Conservation (phyloP, 2,113 vertebrate genomes). For the Eulemur rufifrons region DNA sequence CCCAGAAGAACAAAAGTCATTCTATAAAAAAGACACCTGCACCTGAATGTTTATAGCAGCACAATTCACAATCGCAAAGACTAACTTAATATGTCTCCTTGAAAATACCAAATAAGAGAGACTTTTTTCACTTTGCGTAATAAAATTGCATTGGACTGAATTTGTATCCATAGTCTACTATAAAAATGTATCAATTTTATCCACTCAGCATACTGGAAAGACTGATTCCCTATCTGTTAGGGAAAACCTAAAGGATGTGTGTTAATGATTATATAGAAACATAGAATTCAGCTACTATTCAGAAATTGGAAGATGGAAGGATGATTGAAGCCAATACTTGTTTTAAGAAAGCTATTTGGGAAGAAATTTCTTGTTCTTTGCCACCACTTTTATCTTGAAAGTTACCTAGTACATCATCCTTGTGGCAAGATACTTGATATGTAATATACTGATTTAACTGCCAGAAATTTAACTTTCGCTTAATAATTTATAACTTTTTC, state of each 20-base stretch:
- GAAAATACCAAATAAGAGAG: background rate
- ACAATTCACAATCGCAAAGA: background rate
- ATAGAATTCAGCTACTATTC: background rate
- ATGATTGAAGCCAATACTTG: background rate
- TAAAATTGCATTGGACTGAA: constrained; percentile 35
- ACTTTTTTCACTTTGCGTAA: background rate
- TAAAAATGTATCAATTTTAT: constrained; percentile 23
- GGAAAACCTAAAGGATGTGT: background rate
- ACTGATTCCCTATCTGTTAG: background rate
- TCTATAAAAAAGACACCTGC: too few relatives aligned
- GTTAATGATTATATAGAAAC: background rate
- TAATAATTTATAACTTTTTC: background rate
- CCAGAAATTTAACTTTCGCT: background rate
- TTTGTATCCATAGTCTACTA: background rate
- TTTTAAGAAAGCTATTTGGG: constrained; percentile 13
- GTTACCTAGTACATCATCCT: background rate
- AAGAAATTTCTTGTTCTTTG: background rate
- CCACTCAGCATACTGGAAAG: background rate
- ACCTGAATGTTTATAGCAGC: too few relatives aligned
- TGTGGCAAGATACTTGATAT: background rate
- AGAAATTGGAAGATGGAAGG: background rate
- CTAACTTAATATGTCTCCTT: constrained; percentile 37
- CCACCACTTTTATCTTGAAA: background rate
- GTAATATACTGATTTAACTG: background rate
- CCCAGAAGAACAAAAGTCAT: too few relatives aligned